phyloP scores from a whole-genome alignment of 2,888 invertebrate species.

The Standfussiana lucernea region DNA sequence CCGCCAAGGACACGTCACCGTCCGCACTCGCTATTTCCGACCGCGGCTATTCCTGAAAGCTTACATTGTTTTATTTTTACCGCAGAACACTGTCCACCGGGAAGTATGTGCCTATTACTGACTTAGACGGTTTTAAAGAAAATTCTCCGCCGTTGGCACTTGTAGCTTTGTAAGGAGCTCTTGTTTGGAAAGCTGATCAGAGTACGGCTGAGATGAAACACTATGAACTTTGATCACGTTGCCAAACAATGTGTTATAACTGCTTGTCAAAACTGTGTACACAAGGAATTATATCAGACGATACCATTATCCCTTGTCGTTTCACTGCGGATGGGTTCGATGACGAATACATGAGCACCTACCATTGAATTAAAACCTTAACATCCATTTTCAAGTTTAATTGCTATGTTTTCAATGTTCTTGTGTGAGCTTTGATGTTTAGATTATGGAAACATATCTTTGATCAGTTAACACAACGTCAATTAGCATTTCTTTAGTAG shows the following conservation, averaged over 20 bases:
- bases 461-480: conserved; percentile 66
- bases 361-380: conserved; percentile 5
- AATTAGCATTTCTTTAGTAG: conserved; percentile 46
- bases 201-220: conserved; percentile 56
- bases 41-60: conserved; percentile 87
- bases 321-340: conserved; percentile 7
- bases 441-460: conserved; percentile 58
- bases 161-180: conserved; percentile 41
- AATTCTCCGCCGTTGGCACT: conserved; percentile 3
- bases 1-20: conserved; percentile 87
- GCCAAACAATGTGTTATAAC: conserved; percentile 66
- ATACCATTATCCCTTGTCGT: conserved; percentile 41
- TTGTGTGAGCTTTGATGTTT: conserved; percentile 47
- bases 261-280: conserved; percentile 65
- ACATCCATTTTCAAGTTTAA: conserved; percentile 17
- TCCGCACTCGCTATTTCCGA: conserved; percentile 84
- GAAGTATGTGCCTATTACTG: conserved; percentile 79
- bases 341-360: conserved; percentile 1
- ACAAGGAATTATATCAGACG: conserved; percentile 43
- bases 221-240: conserved; percentile 70
- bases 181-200: conserved; percentile 65
- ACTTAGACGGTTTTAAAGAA: conserved; percentile 40
- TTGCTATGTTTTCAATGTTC: conserved; percentile 8
- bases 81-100: conserved; percentile 83
- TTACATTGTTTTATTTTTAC: conserved; percentile 89